Evolutionary conservation across 1,140 invertebrate species (phyloP).

Genomic region (Drosophila ambigua): DNA sequence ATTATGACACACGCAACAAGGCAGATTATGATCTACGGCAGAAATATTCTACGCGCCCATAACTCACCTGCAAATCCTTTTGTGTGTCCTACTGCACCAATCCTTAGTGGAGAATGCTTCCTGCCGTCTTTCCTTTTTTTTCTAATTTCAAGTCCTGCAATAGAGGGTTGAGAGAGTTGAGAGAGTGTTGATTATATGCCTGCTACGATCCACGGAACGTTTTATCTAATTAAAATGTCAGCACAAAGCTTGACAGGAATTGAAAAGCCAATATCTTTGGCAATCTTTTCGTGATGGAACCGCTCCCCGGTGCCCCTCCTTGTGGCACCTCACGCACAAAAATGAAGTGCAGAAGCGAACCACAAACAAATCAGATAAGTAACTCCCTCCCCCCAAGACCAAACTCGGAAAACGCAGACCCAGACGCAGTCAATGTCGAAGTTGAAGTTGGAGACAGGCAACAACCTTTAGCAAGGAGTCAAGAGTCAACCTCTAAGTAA

Average conservation of each 20-base stretch:
- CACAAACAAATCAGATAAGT: conserved; percentile 79
- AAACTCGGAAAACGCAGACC: neutral
- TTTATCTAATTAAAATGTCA: conserved; percentile 34
- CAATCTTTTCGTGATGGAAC: conserved; percentile 18
- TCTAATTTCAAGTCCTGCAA: neutral
- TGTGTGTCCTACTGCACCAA: neutral
- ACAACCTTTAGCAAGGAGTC: conserved; percentile 23
- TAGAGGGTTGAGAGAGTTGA: neutral
- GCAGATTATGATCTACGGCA: neutral
- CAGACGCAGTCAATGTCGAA: conserved; percentile 11
- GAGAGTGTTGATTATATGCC: conserved; percentile 2
- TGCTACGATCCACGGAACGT: conserved; percentile 5
- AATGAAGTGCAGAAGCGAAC: conserved; percentile 35
- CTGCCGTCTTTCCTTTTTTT: neutral
- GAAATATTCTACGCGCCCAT: neutral
- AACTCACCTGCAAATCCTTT: neutral
- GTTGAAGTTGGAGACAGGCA: conserved; percentile 19
- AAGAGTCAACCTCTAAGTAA: conserved; percentile 27
- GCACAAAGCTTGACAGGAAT: conserved; percentile 5
- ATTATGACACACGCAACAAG: too few relatives aligned
- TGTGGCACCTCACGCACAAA: conserved; percentile 64
- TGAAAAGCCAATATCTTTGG: conserved; percentile 7
- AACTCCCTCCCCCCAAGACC: conserved; percentile 3
- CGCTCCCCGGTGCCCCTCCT: neutral
- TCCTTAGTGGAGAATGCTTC: too few relatives aligned